phyloP scores from a whole-genome alignment of 2,797 vertebrate genomes.

The Chromobotia macracanthus region DNA sequence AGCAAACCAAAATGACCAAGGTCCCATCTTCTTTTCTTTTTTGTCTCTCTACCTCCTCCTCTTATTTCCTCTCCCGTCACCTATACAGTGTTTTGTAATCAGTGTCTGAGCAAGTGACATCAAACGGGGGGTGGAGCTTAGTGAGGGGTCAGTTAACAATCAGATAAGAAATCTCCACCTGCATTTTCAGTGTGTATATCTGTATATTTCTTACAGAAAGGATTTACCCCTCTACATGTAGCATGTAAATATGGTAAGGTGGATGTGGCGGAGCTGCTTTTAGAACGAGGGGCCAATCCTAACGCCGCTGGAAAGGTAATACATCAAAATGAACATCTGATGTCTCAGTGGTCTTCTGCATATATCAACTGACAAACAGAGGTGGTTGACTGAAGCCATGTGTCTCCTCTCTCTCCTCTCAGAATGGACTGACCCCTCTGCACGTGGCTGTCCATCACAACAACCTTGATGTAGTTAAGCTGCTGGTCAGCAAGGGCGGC shows the following conservation, averaged over 20 bases:
- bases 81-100: no score
- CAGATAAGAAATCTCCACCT: not conserved
- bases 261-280: conserved; percentile 85
- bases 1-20: conserved; percentile 95
- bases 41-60: not conserved
- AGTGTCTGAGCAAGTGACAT: not conserved
- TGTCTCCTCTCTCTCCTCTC: conserved; percentile 48
- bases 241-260: conserved; percentile 95
- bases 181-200: no score
- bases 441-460: conserved; percentile 98
- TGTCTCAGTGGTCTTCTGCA: conserved; percentile 11
- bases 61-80: no score
- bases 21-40: conserved; percentile 64
- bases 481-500: conserved; percentile 91
- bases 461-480: conserved; percentile 93
- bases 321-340: conserved; percentile 24
- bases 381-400: conserved; percentile 25
- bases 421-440: conserved; percentile 94
- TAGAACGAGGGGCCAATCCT: conserved; percentile 85
- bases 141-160: not conserved
- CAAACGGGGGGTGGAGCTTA: not conserved
- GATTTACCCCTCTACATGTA: conserved; percentile 95
- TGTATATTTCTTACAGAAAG: conserved; percentile 83
- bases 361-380: conserved; percentile 56
- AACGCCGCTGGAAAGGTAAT: conserved; percentile 89